Conservation (phyloP, 2,888 invertebrate species). For the Epirrita christyi region DNA sequence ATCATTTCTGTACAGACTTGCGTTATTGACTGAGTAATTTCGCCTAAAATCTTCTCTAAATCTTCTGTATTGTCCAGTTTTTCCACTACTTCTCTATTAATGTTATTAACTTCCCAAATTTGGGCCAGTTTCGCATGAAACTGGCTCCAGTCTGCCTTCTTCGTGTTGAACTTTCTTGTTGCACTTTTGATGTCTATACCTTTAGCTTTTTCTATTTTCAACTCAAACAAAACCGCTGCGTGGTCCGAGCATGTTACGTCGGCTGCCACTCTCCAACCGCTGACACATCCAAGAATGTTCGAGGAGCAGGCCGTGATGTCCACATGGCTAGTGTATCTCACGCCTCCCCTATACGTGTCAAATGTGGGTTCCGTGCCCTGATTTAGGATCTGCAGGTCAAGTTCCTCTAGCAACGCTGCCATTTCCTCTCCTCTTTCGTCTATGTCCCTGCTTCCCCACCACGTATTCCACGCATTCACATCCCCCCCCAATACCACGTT, state of each 20-base stretch:
- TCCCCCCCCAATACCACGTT: conserved; percentile 30
- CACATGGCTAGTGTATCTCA: no score
- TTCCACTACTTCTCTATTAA: not conserved
- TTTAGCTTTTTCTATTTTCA: conserved; percentile 16
- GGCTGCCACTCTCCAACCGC: conserved; percentile 26
- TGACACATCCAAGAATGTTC: conserved; percentile 8
- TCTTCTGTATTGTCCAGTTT: conserved; percentile 3
- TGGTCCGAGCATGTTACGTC: conserved; percentile 36
- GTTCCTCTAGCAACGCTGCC: not conserved
- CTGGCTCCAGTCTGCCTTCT: not conserved
- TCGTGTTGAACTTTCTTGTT: no score
- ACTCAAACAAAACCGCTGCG: conserved; percentile 34
- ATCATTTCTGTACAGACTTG: no score
- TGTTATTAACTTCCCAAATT: conserved; percentile 6
- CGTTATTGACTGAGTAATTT: no score
- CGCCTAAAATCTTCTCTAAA: conserved; percentile 7
- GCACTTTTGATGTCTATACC: not conserved
- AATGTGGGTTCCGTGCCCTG: conserved; percentile 39
- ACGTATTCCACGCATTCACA: conserved; percentile 31
- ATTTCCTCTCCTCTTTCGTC: conserved; percentile 10
- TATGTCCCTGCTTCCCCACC: conserved; percentile 27
- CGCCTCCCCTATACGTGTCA: conserved; percentile 35
- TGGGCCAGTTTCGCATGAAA: not conserved
- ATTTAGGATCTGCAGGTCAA: conserved; percentile 40
- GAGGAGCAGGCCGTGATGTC: conserved; percentile 32